Conservation (phyloP, 1,140 invertebrate genomes). For the Chlorops oryzae region DNA sequence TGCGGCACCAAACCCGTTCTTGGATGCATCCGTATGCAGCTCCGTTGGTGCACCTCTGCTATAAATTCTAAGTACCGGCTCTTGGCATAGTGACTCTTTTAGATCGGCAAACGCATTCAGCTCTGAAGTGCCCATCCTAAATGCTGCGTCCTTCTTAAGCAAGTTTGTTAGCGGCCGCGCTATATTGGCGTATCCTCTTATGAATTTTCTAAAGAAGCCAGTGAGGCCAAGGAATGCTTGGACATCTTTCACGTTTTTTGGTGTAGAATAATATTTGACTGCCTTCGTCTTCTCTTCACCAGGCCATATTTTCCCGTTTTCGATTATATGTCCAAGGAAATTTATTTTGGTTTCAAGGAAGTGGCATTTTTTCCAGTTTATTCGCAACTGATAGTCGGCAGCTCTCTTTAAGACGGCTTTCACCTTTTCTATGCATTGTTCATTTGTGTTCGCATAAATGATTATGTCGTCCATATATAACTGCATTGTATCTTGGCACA, state of each 20-base stretch:
- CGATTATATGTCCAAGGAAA: slow-evolving; percentile 8
- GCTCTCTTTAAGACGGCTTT: slow-evolving; percentile 2
- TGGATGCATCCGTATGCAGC: slow-evolving; percentile 32
- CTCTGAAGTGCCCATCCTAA: not conserved
- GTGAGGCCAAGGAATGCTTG: slow-evolving; percentile 2
- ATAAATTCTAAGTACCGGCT: slow-evolving; percentile 12
- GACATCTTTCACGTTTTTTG: not conserved
- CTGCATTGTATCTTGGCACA: slow-evolving; percentile 3
- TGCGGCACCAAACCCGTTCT: slow-evolving; percentile 4
- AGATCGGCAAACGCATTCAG: not conserved
- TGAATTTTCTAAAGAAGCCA: slow-evolving; percentile 4
- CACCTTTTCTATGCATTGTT: slow-evolving; percentile 5
- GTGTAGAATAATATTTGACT: not conserved
- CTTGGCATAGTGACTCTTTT: not conserved
- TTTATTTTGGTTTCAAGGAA: slow-evolving; percentile 4
- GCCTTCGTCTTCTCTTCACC: slow-evolving; percentile 9
- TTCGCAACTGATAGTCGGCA: slow-evolving; percentile 1
- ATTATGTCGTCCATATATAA: slow-evolving; percentile 18
- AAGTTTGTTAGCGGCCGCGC: slow-evolving; percentile 4
- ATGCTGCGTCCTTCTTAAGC: not conserved
- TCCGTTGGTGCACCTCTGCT: slow-evolving; percentile 22
- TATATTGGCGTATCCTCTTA: not conserved
- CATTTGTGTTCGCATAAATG: slow-evolving; percentile 1
- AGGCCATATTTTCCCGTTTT: slow-evolving; percentile 3
- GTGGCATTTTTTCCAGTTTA: slow-evolving; percentile 13